A percentile compares a stretch with the other conserved stretches of the same genome.
phyloP scores from a whole-genome alignment of 2,888 invertebrate genomes.

The Dioctria rufipes region DNA sequence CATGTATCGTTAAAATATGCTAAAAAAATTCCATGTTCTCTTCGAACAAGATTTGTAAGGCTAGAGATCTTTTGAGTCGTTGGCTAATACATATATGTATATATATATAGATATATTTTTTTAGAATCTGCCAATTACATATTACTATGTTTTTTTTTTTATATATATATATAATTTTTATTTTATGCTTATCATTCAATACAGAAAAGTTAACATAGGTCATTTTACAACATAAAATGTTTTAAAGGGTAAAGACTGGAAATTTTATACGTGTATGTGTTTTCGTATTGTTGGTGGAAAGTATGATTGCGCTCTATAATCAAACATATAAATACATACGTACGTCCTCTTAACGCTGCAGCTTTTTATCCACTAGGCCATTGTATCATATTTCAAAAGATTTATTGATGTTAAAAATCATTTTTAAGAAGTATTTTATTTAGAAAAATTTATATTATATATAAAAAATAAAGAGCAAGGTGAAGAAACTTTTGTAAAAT shows the following conservation, averaged over 20 bases:
- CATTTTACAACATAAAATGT: neutral
- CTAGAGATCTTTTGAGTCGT: too few relatives aligned
- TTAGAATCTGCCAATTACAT: too few relatives aligned
- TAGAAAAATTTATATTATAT: slow-evolving; percentile 25
- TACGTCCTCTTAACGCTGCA: slow-evolving; percentile 17
- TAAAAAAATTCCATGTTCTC: too few relatives aligned
- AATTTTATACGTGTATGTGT: neutral
- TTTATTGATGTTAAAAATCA: slow-evolving; percentile 15
- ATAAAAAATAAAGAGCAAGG: neutral
- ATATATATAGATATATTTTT: too few relatives aligned
- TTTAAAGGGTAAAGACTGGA: neutral
- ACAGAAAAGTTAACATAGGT: too few relatives aligned
- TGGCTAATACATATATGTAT: too few relatives aligned
- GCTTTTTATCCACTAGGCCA: slow-evolving; percentile 4
- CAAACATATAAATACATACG: neutral
- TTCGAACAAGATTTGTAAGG: too few relatives aligned
- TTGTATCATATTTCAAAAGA: slow-evolving; percentile 33
- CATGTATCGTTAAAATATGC: too few relatives aligned
- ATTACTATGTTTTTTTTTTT: neutral
- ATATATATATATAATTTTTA: slow-evolving; percentile 13
- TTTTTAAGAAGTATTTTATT: slow-evolving; percentile 25
- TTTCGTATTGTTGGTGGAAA: neutral
- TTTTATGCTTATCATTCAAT: neutral
- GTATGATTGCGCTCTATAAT: neutral
- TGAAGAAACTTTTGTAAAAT: slow-evolving; percentile 10